phyloP scores from a whole-genome alignment of 2,888 invertebrate genomes.

The Ormyrus pomaceus region DNA sequence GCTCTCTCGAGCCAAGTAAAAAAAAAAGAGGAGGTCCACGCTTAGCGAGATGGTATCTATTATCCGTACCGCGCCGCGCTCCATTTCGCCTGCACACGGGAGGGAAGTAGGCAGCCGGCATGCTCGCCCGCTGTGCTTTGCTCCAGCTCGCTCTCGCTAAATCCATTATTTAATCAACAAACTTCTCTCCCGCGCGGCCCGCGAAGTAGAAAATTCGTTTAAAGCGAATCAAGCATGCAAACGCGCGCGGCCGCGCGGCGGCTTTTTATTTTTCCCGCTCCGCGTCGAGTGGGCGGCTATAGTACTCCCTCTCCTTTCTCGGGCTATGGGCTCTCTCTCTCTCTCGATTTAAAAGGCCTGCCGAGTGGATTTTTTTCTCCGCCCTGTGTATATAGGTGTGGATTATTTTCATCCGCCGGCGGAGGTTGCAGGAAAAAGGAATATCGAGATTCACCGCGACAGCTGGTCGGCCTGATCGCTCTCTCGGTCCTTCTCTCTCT shows the following conservation, averaged over 20 bases:
- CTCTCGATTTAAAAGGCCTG: not conserved
- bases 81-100: too few relatives aligned
- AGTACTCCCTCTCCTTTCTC: too few relatives aligned
- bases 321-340: not conserved
- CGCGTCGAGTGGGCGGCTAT: too few relatives aligned
- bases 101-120: too few relatives aligned
- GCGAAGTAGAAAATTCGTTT: conserved; percentile 39
- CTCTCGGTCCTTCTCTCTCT: not conserved
- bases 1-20: not conserved
- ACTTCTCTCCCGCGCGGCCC: not conserved
- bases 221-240: conserved; percentile 40
- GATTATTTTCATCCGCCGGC: not conserved
- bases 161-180: conserved; percentile 49
- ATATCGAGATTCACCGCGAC: conserved; percentile 65
- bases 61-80: too few relatives aligned
- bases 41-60: too few relatives aligned
- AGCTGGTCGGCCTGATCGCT: conserved; percentile 63
- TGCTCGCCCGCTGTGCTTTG: too few relatives aligned
- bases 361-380: not conserved
- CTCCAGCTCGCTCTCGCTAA: not conserved
- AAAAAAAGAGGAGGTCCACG: too few relatives aligned
- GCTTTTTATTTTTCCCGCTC: conserved; percentile 1
- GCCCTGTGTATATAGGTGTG: not conserved
- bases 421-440: conserved; percentile 55
- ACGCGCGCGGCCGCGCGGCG: not conserved